Evolutionary conservation across 2,888 invertebrate genomes (phyloP), one percentile per base, ranked within the genome.

Genomic region (Catocala sponsa): DNA sequence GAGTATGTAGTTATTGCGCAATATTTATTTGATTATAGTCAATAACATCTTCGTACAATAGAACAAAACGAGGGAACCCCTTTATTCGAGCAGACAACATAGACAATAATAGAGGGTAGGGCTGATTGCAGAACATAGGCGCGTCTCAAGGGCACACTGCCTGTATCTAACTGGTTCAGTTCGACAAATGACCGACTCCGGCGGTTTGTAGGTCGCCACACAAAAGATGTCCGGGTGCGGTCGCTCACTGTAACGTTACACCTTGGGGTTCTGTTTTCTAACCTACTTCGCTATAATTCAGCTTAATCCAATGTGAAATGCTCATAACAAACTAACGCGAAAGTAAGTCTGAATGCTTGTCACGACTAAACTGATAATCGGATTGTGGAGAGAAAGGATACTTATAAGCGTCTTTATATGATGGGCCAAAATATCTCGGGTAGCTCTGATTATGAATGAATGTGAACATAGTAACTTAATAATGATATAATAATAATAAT

Each of bases 171-270:
- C 58, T 57, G 55, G 59, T 70, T 65, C 47, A 63, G 55, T 70
- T n/a, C 56, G 66, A 71, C 70, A 75, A 78, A 79, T 72, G 68
- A 74, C 65, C 69, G 65, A 78, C 71, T 55, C 71, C 64, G 64
- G 58, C 38, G 56, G 71, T 78, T 82, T 81, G 74, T 84, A 80
- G 82, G 81, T 75, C 80, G 75, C 61, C 75, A 63, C 58, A 79
- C 78, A 80, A 79, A 74, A 68, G 68, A 71, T 59, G 60, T 64
- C 54, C 51, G 76, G 85, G 82, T 77, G 84, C 63, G 83, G 78
- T 65, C 57, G 49, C 46, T 59, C 59, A 68, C 70, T 74, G 60
- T 62, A 49, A 64, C 38, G 58, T 53, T 56, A 71, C 70, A 72
- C 68, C 63, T 49, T 42, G 15, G 56, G 65, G 59, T 67, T 49